Percentiles rank a stretch among this genome's conserved stretches.
phyloP scores from a whole-genome alignment of 2,797 vertebrate genomes.

The Nyctibius grandis region DNA sequence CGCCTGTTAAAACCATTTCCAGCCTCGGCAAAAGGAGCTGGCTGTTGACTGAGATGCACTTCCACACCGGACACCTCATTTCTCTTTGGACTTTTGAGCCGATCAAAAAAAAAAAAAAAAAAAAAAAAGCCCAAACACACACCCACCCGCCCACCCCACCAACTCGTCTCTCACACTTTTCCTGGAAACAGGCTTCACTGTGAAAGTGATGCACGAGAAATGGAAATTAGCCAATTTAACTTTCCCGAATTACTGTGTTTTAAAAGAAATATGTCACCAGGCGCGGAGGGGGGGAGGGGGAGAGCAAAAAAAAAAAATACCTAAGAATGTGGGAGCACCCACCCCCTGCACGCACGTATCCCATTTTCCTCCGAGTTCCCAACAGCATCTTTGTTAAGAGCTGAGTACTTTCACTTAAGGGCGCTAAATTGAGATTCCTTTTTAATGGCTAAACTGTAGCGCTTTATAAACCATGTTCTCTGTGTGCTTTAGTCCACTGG shows the following conservation, averaged over 20 bases:
- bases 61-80: constrained; percentile 76
- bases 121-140: neutral
- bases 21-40: constrained; percentile 74
- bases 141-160: neutral
- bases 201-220: neutral
- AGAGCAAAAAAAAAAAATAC: too few relatives aligned
- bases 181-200: neutral
- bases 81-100: constrained; percentile 46
- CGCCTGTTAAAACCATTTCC: constrained; percentile 93
- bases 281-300: too few relatives aligned
- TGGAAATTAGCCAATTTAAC: neutral
- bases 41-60: constrained; percentile 73
- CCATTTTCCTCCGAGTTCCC: constrained; percentile 3
- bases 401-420: constrained; percentile 21
- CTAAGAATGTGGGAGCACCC: neutral
- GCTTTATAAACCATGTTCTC: constrained; percentile 41
- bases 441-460: constrained; percentile 50
- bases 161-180: neutral
- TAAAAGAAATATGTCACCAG: neutral
- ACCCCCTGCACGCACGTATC: neutral
- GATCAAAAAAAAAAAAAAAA: neutral
- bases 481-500: constrained; percentile 32
- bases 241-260: neutral
- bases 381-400: constrained; percentile 42
- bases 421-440: constrained; percentile 33